Conservation (phyloP, 2,113 vertebrate species). For the Tachuris rubrigastra region DNA sequence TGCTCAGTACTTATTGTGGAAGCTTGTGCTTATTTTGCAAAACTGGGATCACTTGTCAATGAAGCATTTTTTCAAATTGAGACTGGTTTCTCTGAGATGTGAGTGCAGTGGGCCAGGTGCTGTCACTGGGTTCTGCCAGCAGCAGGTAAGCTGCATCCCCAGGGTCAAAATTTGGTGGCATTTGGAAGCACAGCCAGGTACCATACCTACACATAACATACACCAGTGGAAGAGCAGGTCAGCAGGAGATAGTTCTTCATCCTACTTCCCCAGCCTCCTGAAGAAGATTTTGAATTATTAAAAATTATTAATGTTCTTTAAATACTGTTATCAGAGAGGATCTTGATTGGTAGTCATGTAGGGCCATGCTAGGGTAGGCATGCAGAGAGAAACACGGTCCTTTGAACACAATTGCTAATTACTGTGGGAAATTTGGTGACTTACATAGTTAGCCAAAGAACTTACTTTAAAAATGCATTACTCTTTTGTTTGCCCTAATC, state of each 20-base stretch:
- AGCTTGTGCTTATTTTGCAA: background rate
- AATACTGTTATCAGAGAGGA: background rate
- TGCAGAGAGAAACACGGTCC: background rate
- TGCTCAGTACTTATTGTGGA: background rate
- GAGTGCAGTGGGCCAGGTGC: background rate
- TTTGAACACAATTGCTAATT: background rate
- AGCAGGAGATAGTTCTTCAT: background rate
- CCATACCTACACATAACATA: background rate
- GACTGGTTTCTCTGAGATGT: background rate
- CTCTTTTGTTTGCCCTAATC: constrained; percentile 23
- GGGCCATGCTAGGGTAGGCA: background rate
- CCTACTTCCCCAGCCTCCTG: background rate
- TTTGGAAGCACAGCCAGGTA: background rate
- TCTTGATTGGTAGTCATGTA: background rate
- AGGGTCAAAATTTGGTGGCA: rapidly evolving
- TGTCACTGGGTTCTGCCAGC: background rate
- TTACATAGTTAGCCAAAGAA: background rate
- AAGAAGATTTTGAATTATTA: background rate
- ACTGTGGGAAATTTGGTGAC: background rate
- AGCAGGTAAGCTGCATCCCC: background rate
- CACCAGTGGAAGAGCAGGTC: background rate
- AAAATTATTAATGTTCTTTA: background rate
- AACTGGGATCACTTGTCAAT: background rate
- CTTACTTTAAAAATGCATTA: background rate
- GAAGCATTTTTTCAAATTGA: background rate